These are phyloP conservation scores for Dasyurus viverrinus DNA, from an alignment of 2,113 vertebrate species.

Conservation along the genomic window DNA sequence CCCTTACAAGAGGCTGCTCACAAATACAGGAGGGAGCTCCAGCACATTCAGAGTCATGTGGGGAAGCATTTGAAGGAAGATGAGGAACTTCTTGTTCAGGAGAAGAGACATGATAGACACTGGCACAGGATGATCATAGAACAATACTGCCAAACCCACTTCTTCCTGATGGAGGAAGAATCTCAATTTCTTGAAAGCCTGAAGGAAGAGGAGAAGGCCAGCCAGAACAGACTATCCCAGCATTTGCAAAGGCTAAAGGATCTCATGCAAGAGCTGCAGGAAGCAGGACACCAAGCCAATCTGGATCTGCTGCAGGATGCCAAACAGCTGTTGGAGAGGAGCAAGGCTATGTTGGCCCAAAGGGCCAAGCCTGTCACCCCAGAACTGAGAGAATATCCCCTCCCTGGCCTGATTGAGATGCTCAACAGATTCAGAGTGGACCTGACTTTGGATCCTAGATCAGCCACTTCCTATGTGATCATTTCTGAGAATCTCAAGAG, in stretches of 20 bases:
- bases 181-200: not conserved
- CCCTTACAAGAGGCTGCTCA: not conserved
- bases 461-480: not conserved
- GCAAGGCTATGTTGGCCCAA: not conserved
- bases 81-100: not conserved
- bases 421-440: not conserved
- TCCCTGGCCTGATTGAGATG: not conserved
- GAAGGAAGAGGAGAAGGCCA: not conserved
- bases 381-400: not conserved
- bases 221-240: not conserved
- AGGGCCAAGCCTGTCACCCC: not conserved
- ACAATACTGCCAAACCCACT: too few relatives aligned
- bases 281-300: not conserved
- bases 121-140: not conserved
- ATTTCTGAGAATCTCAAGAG: not conserved
- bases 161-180: too few relatives aligned
- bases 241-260: not conserved
- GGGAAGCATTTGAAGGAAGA: not conserved
- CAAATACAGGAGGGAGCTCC: not conserved
- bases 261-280: not conserved
- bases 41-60: not conserved
- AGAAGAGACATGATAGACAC: accelerated
- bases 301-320: not conserved
- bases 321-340: not conserved
- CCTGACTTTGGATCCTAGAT: not conserved